Evolutionary conservation across 2,113 vertebrate genomes (phyloP), one percentile per base, ranked within the genome.

Genomic region (Lethenteron camtschaticum): DNA sequence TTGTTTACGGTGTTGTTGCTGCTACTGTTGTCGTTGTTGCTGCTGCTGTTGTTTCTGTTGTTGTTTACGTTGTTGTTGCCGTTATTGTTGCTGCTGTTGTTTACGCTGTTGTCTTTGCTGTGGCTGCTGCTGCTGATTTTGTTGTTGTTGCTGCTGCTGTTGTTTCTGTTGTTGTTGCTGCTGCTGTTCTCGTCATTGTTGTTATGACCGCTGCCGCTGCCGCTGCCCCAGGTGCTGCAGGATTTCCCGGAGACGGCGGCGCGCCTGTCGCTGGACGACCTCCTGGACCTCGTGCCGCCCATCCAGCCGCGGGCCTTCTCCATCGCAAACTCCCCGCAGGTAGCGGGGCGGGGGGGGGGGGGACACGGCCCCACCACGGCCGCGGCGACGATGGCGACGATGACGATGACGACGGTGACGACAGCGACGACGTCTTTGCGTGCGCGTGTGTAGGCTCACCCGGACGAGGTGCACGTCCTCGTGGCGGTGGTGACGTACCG

Each of bases 241-340:
- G 94, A 99, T 75, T 99, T 99, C 71, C 87, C 89, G 2, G 81
- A 87, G 14, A 87, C 87, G 0, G 83, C 87, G 0, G 74, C 80
- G 2, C 78, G 83, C 56, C 63, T 99, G 10, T 83, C 79, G 1
- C 78, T 76, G 0, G 82, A 88, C 73, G 83, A 88, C 72, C 81
- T 96, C 66, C 73, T 94, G 24, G 90, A 99, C 72, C 85, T 99
- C 56, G 82, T 96, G 74, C 89, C 90, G 1, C 80, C 76, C 70
- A 88, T 96, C 75, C 85, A 88, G 70, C 85, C 92, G 1, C 85
- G 92, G 0, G 85, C 89, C 6, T 99, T 96, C 77, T 99, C 94
- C 74, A 94, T 96, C 0, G 85, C 90, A 66, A 94, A 90, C 16
- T 92, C 92, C 1, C 12, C 83, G 13, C 73, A 81, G 85, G 94